Base-by-base conservation (phyloP, 2,797 vertebrate genomes). In the Muraenolepis orangiensis region DNA sequence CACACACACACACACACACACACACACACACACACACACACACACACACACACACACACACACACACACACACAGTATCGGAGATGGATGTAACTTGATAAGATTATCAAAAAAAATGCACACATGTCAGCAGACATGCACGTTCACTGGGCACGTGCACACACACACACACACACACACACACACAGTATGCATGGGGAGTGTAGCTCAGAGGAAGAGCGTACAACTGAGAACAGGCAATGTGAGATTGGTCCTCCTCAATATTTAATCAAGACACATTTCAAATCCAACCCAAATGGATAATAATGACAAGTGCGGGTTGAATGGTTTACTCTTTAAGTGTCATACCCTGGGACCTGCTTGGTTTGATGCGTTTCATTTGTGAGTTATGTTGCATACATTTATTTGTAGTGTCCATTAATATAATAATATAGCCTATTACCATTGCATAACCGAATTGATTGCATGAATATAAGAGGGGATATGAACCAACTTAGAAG, bases 241-340 rank as follows among this genome's bases (percentile, higher is more conserved):
- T 79, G 80, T 69, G 84, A 90, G 80, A 86, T 88, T 83, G 86
- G 87, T 87, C 78, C 86, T 88, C 61, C 82, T 90, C 83, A 92
- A 92, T 92, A 92, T 91, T 91, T 93, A 88, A 92, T 91, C 85
- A 87, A 87, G 86, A 88, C 88, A 90, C 90, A 88, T 91, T 91
- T 89, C 76, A 88, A 88, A 89, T 89, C 79, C 72, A 90, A 87
- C 82, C 86, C 89, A 90, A 88, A 91, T 92, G 87, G 89, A 85
- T 87, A 88, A 91, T 90, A 86, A 86, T 71, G 74, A 83, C 87
- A 85, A 85, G 80, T 80, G 84, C 86, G 85, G 81, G 85, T 86
- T 89, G 80, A 87, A 91, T 87, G 75, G 86, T 88, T 83, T 88
- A 82, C 77, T 83, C 86, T 88, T 90, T 89, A 88, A 91, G 84